Conservation (phyloP, 2,113 vertebrate genomes). For the Hoplias malabaricus region DNA sequence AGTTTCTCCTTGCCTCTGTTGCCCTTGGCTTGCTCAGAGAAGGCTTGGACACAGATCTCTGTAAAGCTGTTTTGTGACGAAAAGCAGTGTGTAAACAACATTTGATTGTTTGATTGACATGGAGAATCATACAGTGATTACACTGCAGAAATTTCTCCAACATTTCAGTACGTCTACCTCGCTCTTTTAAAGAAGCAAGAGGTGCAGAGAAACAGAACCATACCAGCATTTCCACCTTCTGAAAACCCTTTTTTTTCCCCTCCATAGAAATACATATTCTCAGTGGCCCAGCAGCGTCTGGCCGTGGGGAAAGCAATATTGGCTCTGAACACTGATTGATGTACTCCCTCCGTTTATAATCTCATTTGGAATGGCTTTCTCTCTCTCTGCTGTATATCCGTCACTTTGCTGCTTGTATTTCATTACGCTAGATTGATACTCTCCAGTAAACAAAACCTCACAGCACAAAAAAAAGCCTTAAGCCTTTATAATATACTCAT, state of each 20-base stretch:
- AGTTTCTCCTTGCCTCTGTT: too few relatives aligned
- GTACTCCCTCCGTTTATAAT: conserved; percentile 71
- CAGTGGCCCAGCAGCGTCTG: conserved; percentile 42
- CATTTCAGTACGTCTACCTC: not conserved
- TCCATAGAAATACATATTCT: conserved; percentile 56
- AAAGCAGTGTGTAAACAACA: too few relatives aligned
- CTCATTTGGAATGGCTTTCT: conserved; percentile 77
- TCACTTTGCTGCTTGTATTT: conserved; percentile 49
- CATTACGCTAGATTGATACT: conserved; percentile 41
- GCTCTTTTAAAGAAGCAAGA: not conserved
- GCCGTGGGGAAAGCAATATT: conserved; percentile 67
- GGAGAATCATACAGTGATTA: not conserved
- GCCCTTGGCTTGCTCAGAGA: too few relatives aligned
- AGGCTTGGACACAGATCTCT: too few relatives aligned
- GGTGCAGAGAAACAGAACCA: not conserved
- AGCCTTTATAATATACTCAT: conserved; percentile 53
- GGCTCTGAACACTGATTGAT: conserved; percentile 68
- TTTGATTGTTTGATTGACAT: too few relatives aligned
- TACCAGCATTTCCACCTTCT: conserved; percentile 8
- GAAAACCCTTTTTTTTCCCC: conserved; percentile 48
- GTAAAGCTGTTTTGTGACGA: too few relatives aligned
- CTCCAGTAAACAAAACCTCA: conserved; percentile 47
- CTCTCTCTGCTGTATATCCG: conserved; percentile 59
- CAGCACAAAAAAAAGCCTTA: conserved; percentile 48
- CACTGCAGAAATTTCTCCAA: not conserved